These are phyloP conservation scores for Tromatobia lineatoria DNA, from an alignment of 2,888 invertebrate genomes.

Conservation along the genomic window DNA sequence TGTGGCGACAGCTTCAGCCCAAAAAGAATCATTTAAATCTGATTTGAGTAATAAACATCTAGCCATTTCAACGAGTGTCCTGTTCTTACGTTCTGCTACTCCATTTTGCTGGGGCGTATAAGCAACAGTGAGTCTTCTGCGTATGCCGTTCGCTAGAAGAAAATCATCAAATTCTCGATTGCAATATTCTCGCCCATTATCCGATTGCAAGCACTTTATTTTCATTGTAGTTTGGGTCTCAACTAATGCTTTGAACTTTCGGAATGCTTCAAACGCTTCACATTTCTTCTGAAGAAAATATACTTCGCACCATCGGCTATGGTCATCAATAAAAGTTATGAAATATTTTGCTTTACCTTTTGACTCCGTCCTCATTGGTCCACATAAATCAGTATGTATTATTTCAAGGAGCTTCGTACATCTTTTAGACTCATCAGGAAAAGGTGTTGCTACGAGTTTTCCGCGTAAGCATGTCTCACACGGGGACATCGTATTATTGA, in stretches of 20 bases:
- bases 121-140: constrained; percentile 11
- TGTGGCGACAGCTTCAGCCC: constrained; percentile 65
- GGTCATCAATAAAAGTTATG: constrained; percentile 69
- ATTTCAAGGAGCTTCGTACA: constrained; percentile 60
- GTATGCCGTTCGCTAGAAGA: no score
- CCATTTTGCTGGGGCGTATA: constrained; percentile 17
- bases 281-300: constrained; percentile 49
- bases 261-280: constrained; percentile 26
- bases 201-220: constrained; percentile 29
- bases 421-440: not conserved
- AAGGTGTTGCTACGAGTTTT: constrained; percentile 25
- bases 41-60: constrained; percentile 69
- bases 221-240: constrained; percentile 21
- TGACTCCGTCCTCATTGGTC: constrained; percentile 42
- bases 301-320: constrained; percentile 65
- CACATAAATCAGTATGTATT: no score
- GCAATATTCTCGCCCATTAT: constrained; percentile 6
- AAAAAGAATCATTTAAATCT: constrained; percentile 63
- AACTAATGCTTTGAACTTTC: constrained; percentile 11
- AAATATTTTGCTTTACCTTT: constrained; percentile 39
- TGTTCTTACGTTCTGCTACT: constrained; percentile 18
- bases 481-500: not conserved
- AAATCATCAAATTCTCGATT: constrained; percentile 15
- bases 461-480: constrained; percentile 34
- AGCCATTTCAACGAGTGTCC: constrained; percentile 62